Evolutionary conservation across 2,113 vertebrate genomes (phyloP).

Genomic region (Perognathus longimembris): DNA sequence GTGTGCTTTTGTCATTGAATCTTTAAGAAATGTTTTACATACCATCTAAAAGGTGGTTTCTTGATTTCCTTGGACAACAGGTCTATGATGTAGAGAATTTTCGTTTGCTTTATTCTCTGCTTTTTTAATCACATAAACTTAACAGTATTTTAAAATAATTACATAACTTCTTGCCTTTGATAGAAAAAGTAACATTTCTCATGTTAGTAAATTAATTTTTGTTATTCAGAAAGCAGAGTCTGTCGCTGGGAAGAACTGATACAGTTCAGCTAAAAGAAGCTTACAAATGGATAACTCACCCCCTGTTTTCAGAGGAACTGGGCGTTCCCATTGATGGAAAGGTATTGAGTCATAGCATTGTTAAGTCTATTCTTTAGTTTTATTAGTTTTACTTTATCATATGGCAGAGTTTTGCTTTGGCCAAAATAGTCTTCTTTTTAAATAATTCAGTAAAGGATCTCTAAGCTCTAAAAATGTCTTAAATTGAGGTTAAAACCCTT

Average conservation of each 20-base stretch:
- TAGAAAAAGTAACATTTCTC: slow-evolving; percentile 65
- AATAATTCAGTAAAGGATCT: slow-evolving; percentile 25
- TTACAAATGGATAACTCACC: slow-evolving; percentile 96
- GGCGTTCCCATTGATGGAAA: slow-evolving; percentile 92
- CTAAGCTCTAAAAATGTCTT: slow-evolving; percentile 54
- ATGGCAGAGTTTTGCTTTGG: slow-evolving; percentile 27
- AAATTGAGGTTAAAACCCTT: slow-evolving; percentile 39
- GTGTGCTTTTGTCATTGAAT: slow-evolving; percentile 39
- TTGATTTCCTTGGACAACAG: slow-evolving; percentile 45
- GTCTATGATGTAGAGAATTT: background rate
- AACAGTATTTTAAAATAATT: slow-evolving; percentile 29
- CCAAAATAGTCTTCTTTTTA: slow-evolving; percentile 42
- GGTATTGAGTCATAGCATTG: slow-evolving; percentile 82
- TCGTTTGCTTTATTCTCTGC: slow-evolving; percentile 47
- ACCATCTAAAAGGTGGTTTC: slow-evolving; percentile 19
- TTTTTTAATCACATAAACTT: slow-evolving; percentile 48
- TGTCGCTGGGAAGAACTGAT: slow-evolving; percentile 90
- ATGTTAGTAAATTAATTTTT: slow-evolving; percentile 73
- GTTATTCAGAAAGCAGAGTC: slow-evolving; percentile 90
- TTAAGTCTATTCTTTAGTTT: slow-evolving; percentile 6
- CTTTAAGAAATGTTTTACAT: slow-evolving; percentile 41
- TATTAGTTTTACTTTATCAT: slow-evolving; percentile 10
- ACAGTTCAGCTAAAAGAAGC: slow-evolving; percentile 96
- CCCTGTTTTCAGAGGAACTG: slow-evolving; percentile 91
- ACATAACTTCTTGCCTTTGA: slow-evolving; percentile 40